Conservation (phyloP, 1,140 invertebrate species). For the Lasaia peninsularis region DNA sequence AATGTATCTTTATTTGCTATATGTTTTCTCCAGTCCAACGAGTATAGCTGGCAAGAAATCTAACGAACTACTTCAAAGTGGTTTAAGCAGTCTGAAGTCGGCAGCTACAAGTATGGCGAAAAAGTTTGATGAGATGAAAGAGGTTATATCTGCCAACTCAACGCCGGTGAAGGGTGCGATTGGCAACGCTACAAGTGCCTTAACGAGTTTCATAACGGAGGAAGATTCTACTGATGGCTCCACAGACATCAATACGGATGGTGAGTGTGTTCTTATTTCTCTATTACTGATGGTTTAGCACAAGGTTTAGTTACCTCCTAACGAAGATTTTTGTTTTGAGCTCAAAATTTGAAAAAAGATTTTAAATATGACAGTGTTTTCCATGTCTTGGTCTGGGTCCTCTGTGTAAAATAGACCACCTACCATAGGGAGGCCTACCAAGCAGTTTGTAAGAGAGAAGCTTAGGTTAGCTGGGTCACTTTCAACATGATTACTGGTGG, state of each 20-base stretch:
- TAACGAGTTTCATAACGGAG: conserved; percentile 56
- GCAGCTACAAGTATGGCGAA: conserved; percentile 91
- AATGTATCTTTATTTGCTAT: conserved; percentile 33
- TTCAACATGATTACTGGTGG: too few relatives aligned
- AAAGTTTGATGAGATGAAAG: conserved; percentile 95
- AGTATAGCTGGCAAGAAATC: conserved; percentile 92
- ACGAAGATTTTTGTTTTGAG: too few relatives aligned
- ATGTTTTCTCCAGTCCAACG: conserved; percentile 79
- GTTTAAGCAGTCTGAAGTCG: conserved; percentile 89
- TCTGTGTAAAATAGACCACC: too few relatives aligned
- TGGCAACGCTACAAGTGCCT: conserved; percentile 56
- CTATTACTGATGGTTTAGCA: not conserved
- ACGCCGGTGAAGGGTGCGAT: conserved; percentile 86
- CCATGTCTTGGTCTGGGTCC: too few relatives aligned
- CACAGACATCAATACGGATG: conserved; percentile 70
- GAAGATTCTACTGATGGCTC: conserved; percentile 69
- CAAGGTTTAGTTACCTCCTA: too few relatives aligned
- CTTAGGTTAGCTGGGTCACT: too few relatives aligned
- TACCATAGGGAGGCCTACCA: too few relatives aligned
- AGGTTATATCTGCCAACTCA: conserved; percentile 91
- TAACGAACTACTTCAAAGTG: conserved; percentile 91
- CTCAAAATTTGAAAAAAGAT: too few relatives aligned
- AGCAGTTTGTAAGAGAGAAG: too few relatives aligned
- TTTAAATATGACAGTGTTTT: too few relatives aligned
- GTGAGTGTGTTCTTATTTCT: conserved; percentile 35